Conservation (phyloP, 2,797 vertebrate species). For the Acipenser ruthenus region DNA sequence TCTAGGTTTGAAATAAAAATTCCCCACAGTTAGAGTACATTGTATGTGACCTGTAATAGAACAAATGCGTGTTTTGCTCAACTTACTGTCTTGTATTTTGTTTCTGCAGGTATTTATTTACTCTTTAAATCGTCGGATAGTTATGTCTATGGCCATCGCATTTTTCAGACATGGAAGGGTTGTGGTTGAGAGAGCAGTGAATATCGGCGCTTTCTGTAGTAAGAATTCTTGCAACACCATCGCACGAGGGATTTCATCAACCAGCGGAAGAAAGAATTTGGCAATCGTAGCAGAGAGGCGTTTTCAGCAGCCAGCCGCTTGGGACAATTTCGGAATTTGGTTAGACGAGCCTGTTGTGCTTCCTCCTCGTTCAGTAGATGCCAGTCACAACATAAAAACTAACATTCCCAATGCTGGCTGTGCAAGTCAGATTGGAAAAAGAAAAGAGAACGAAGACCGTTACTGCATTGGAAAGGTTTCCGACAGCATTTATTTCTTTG, state of each 20-base stretch:
- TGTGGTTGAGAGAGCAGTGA: neutral
- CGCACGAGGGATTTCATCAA: neutral
- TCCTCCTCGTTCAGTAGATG: neutral
- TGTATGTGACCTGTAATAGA: too few species aligned
- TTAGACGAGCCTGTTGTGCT: constrained; percentile 15
- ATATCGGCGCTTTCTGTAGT: neutral
- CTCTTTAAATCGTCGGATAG: neutral
- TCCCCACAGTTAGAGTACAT: too few species aligned
- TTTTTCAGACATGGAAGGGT: constrained; percentile 6
- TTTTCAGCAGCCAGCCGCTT: neutral
- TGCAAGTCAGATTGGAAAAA: constrained; percentile 15
- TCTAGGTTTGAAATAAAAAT: too few species aligned
- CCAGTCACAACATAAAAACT: neutral
- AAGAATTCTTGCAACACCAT: neutral
- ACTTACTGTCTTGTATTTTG: too few species aligned
- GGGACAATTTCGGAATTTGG: constrained; percentile 23
- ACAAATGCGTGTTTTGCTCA: too few species aligned
- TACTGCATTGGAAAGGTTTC: constrained; percentile 8
- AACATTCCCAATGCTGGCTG: constrained; percentile 10
- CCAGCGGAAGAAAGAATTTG: neutral
- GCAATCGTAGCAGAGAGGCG: neutral
- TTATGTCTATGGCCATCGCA: constrained; percentile 2
- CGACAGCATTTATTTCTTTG: constrained; percentile 12
- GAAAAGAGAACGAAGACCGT: constrained; percentile 21
- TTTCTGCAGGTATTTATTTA: too few species aligned